Conservation (phyloP, 2,888 invertebrate species). For the Malachius bipustulatus region DNA sequence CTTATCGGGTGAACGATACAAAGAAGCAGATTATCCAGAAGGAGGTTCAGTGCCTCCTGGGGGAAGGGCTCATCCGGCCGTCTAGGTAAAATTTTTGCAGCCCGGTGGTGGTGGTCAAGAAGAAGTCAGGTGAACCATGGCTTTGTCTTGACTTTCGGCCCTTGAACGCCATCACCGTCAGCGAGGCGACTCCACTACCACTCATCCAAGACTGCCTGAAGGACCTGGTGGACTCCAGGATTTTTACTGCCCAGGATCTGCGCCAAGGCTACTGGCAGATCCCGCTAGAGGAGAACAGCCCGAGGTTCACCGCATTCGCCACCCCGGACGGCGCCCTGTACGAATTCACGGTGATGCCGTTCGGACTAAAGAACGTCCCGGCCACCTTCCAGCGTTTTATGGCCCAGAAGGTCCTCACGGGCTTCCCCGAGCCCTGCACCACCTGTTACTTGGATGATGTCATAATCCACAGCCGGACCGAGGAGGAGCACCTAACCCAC, state of each 20-base stretch:
- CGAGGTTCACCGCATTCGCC: slow-evolving; percentile 10
- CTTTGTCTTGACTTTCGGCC: background rate
- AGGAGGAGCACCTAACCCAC: slow-evolving; percentile 17
- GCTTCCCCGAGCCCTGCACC: slow-evolving; percentile 14
- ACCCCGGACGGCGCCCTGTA: too few species aligned
- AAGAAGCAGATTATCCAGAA: too few species aligned
- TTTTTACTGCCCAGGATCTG: background rate
- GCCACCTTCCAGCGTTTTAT: too few species aligned
- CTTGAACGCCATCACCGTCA: background rate
- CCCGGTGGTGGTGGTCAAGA: background rate
- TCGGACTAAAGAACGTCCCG: too few species aligned
- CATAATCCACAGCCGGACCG: slow-evolving; percentile 15
- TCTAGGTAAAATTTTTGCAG: background rate
- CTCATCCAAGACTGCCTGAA: background rate
- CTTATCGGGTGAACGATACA: too few species aligned
- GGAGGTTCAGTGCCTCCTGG: too few species aligned
- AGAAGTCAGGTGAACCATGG: background rate
- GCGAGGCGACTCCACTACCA: background rate
- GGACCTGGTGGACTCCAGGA: background rate
- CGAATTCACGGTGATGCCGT: too few species aligned
- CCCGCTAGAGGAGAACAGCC: background rate
- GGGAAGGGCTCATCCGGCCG: background rate
- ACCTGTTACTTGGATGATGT: slow-evolving; percentile 26
- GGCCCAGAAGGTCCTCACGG: slow-evolving; percentile 10
- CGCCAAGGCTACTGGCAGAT: slow-evolving; percentile 2